Evolutionary conservation across 2,113 vertebrate species (phyloP), one percentile per base, ranked within the genome.

Genomic region (Equus quagga): DNA sequence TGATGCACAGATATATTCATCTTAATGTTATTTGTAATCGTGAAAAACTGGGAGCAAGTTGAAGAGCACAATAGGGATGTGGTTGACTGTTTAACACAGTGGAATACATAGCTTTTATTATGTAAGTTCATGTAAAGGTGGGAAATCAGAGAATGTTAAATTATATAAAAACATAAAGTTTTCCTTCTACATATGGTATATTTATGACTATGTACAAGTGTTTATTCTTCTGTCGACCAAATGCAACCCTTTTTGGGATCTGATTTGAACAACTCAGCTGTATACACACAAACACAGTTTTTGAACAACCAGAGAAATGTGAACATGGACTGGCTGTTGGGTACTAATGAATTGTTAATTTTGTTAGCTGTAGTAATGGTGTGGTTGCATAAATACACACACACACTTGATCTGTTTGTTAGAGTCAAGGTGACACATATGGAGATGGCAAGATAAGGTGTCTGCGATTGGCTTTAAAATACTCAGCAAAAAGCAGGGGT

Each of bases 401-500:
- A 44, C n/a, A 46, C 17, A 46, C 1, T 92, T 41, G 81, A 21
- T 75, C 49, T 82, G 3, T 70, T 60, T 62, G 10, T 84, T 85
- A 51, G 5, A 44, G 33, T 87, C 18, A 88, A 26, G 9, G 23
- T 64, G 64, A 94, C 10, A 83, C 54, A 62, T 60, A 46, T 28
- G 28, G 69, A 65, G 19, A 64, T 72, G 58, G 64, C 82, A 75
- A 90, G 49, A 80, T 12, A 87, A 17, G 24, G 33, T 72, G 12
- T 92, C 21, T 81, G 56, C 14, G 36, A 95, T 80, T 73, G 95
- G 44, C 58, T 94, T 92, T 90, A 56, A 85, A 89, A 97, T 80
- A 79, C 3, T 88, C 5, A 94, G 82, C 76, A 84, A 81, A 96
- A 92, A 91, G 62, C 1, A 15, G 18, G 80, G 26, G 6, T 89